Conservation (phyloP, 2,888 invertebrate genomes). For the Lacanobia wlatinum region DNA sequence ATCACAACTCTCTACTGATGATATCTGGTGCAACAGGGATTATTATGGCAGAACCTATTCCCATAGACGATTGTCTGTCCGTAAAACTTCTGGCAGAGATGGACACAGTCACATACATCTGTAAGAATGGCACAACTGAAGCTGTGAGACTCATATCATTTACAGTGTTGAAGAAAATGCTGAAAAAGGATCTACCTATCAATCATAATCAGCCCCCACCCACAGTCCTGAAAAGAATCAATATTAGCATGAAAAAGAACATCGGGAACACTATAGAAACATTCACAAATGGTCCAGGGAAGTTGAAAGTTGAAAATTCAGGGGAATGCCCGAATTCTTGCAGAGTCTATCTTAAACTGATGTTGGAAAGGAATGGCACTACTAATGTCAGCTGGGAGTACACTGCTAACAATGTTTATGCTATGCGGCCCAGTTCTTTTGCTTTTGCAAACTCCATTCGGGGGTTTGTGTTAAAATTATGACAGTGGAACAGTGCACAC, state of each 20-base stretch:
- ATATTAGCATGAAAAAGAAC: slow-evolving; percentile 90
- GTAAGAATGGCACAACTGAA: slow-evolving; percentile 91
- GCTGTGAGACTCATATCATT: slow-evolving; percentile 86
- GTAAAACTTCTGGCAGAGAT: slow-evolving; percentile 90
- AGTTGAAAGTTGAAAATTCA: slow-evolving; percentile 93
- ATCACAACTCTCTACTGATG: slow-evolving; percentile 92
- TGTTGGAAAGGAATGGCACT: slow-evolving; percentile 89
- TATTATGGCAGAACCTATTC: slow-evolving; percentile 92
- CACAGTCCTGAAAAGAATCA: slow-evolving; percentile 85
- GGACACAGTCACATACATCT: slow-evolving; percentile 90
- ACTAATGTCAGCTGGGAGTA: slow-evolving; percentile 92
- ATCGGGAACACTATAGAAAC: slow-evolving; percentile 90
- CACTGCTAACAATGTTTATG: slow-evolving; percentile 92
- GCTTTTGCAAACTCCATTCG: slow-evolving; percentile 91
- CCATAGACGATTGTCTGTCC: slow-evolving; percentile 90
- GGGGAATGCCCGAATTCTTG: slow-evolving; percentile 93
- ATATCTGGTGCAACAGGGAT: slow-evolving; percentile 93
- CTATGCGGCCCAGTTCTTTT: slow-evolving; percentile 93
- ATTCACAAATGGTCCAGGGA: slow-evolving; percentile 91
- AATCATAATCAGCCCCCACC: slow-evolving; percentile 78
- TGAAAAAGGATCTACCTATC: slow-evolving; percentile 77
- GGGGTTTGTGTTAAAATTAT: slow-evolving; percentile 95
- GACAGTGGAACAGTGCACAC: slow-evolving; percentile 93
- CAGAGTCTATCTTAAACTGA: slow-evolving; percentile 91
- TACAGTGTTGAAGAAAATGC: slow-evolving; percentile 78